Evolutionary conservation across 2,888 invertebrate genomes (phyloP).

Genomic region (Amiota communis): DNA sequence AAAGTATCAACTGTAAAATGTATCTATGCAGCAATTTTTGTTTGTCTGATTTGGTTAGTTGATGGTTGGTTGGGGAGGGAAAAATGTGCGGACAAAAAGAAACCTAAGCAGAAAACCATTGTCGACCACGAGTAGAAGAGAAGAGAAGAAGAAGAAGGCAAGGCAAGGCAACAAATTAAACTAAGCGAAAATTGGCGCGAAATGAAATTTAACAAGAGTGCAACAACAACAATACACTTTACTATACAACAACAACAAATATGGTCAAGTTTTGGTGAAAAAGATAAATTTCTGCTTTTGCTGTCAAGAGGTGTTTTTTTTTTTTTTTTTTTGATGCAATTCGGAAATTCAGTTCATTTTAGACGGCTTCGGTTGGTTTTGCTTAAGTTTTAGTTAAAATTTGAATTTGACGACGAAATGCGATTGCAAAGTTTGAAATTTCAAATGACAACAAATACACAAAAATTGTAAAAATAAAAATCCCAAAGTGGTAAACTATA

Average conservation of each 20-base stretch:
- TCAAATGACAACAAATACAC: slow-evolving; percentile 11
- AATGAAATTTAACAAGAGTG: slow-evolving; percentile 27
- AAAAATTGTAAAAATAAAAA: not conserved
- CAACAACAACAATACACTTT: slow-evolving; percentile 3
- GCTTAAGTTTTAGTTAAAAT: not conserved
- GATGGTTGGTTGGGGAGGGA: no score
- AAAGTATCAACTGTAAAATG: slow-evolving; percentile 2
- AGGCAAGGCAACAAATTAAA: slow-evolving; percentile 14
- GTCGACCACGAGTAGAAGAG: not conserved
- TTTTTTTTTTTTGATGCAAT: not conserved
- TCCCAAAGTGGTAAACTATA: slow-evolving; percentile 9
- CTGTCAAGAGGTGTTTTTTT: not conserved
- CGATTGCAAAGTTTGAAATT: slow-evolving; percentile 24
- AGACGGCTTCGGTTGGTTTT: no score
- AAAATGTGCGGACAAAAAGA: not conserved
- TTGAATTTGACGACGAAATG: no score
- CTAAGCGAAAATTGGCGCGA: slow-evolving; percentile 26
- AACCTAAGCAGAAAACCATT: not conserved
- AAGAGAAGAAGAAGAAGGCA: not conserved
- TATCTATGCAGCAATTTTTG: not conserved
- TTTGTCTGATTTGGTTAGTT: no score
- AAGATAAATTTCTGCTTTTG: slow-evolving; percentile 18
- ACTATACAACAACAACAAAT: not conserved
- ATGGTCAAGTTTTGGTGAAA: not conserved
- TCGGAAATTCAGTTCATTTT: not conserved